Evolutionary conservation across 2,113 vertebrate species (phyloP), one percentile per base, ranked within the genome.

Genomic region (Leptocoma aspasia): DNA sequence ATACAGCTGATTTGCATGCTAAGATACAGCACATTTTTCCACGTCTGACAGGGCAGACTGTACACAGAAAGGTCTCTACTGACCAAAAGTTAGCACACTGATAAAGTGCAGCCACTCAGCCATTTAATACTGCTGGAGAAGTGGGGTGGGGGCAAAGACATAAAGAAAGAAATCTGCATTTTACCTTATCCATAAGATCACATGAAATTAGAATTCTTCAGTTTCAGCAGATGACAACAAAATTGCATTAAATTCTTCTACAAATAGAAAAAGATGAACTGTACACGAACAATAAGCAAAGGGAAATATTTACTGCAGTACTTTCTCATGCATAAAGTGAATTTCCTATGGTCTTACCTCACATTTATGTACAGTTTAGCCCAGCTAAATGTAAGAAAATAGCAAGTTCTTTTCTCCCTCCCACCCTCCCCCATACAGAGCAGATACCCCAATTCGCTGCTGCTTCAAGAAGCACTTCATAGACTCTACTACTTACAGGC

Each of bases 361-460:
- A 97, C 98, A 97, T 97, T 95, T 98, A 98, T 98, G 95, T 98
- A 98, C 98, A 98, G 96, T 98, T 97, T 98, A 98, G 97, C 98
- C 98, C 96, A 98, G 97, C 97, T 98, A 98, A 98, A 98, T 98
- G 97, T 98, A 98, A 98, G 98, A 98, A 98, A 98, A 98, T 98
- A 98, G 98, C 97, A 98, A 97, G 86, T 76, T 86, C 96, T 97
- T 82, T 95, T 89, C 61, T 76, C 87, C 64, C 54, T 15, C 59
- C 54, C n/a, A 23, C 89, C 89, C 82, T 42, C 56, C 44, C 65
- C 66, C 31, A 70, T 95, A 97, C 96, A 97, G 96, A 98, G 95
- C 91, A 97, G 95, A 97, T 93, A 97, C 89, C 95, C 97, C 97
- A 93, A 91, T 93, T 94, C 2, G 95, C 98, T 98, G 98, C 98